phyloP scores from a whole-genome alignment of 2,113 vertebrate species.

The Shinisaurus crocodilurus region DNA sequence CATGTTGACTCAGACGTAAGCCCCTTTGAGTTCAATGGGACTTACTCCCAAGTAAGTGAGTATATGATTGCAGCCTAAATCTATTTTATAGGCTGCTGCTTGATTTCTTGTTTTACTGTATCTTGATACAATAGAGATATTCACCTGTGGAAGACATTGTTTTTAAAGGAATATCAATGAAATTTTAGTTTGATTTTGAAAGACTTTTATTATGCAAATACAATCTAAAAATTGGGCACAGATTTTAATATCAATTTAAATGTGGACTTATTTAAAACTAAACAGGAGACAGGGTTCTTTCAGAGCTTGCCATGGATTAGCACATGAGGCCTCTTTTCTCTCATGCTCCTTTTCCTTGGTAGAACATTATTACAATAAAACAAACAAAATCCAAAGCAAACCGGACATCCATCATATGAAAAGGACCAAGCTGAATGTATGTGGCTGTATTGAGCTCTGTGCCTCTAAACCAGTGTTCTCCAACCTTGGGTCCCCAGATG shows the following conservation, averaged over 20 bases:
- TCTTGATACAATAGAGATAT: background rate
- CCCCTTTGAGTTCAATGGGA: no score
- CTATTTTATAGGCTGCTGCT: background rate
- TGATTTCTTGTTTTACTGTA: slow-evolving; percentile 9
- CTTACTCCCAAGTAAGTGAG: no score
- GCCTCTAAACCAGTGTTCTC: no score
- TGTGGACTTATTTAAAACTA: slow-evolving; percentile 32
- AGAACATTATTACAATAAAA: slow-evolving; percentile 31
- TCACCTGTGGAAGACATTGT: background rate
- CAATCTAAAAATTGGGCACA: slow-evolving; percentile 35
- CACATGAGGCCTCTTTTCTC: slow-evolving; percentile 27
- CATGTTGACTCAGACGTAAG: no score
- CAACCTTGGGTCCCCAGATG: no score
- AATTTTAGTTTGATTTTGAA: slow-evolving; percentile 38
- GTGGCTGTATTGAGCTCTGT: background rate
- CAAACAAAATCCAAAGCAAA: background rate
- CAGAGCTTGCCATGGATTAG: slow-evolving; percentile 30
- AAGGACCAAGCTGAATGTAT: slow-evolving; percentile 29
- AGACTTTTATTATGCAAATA: slow-evolving; percentile 54
- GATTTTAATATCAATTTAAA: slow-evolving; percentile 38
- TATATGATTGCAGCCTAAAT: no score
- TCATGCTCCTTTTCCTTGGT: background rate
- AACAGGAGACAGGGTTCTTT: slow-evolving; percentile 29
- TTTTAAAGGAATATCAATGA: background rate
- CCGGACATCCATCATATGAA: slow-evolving; percentile 19